Conservation (phyloP, 2,113 vertebrate genomes). For the Chauna torquata region DNA sequence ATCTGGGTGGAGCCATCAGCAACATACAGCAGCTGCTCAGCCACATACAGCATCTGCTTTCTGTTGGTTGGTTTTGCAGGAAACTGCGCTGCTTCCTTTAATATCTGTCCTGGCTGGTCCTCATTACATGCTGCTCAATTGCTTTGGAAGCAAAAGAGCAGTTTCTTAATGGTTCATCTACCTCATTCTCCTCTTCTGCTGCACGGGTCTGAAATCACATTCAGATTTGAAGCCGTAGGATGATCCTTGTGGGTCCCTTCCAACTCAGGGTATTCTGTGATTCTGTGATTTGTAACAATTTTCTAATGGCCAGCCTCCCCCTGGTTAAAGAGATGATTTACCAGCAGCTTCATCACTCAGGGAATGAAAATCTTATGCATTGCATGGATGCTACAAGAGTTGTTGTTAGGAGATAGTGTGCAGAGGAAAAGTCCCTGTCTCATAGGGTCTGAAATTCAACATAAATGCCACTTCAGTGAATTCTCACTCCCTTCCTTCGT, state of each 20-base stretch:
- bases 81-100: fast-evolving
- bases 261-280: too few species aligned
- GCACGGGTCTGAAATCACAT: background rate
- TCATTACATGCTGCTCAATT: background rate
- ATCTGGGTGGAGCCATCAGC: background rate
- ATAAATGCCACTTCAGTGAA: background rate
- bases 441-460: background rate
- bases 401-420: background rate
- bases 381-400: background rate
- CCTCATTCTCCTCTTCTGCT: background rate
- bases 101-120: background rate
- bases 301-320: background rate
- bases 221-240: background rate
- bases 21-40: background rate
- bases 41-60: background rate
- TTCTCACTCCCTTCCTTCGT: background rate
- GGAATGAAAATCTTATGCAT: background rate
- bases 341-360: background rate
- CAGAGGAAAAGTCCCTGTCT: background rate
- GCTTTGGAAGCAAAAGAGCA: conserved; percentile 2
- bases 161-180: background rate
- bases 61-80: background rate
- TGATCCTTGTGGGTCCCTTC: too few species aligned
- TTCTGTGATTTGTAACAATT: background rate
- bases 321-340: background rate